Percentiles rank a stretch among this genome's conserved stretches.
Conservation (phyloP, 2,113 vertebrate genomes). For the Tyrannus savana region DNA sequence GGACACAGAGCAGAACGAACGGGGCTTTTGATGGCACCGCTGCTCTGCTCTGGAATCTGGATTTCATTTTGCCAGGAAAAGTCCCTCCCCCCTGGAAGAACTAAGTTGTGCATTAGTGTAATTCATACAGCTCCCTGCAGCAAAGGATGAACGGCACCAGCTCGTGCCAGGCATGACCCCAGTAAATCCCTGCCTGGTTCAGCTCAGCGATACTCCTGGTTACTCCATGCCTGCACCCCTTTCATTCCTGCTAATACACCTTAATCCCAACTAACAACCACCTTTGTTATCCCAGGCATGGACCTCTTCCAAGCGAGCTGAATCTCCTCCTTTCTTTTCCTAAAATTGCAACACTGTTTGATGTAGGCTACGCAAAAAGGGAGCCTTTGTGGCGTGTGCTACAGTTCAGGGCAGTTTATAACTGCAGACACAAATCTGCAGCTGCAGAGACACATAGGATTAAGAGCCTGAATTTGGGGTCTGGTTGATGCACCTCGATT, state of each 20-base stretch:
- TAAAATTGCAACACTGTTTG: background rate
- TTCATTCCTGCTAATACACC: conserved; percentile 18
- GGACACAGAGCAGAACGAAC: background rate
- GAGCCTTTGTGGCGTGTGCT: background rate
- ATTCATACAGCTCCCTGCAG: background rate
- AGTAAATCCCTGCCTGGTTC: background rate
- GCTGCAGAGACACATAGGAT: background rate
- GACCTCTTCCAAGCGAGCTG: background rate
- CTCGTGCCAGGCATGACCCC: background rate
- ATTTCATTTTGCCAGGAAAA: conserved; percentile 24
- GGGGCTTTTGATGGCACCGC: background rate
- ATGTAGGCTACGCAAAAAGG: background rate
- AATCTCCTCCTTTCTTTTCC: background rate
- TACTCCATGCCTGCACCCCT: background rate
- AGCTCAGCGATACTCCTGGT: background rate
- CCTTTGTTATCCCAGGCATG: background rate
- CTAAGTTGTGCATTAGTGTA: background rate
- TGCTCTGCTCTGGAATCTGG: background rate
- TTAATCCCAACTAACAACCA: background rate
- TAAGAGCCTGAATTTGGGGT: background rate
- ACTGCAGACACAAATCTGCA: background rate
- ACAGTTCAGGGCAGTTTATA: background rate
- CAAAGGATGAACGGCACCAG: background rate
- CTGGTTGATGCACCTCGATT: background rate
- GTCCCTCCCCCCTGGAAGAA: background rate